Evolutionary conservation across 2,797 vertebrate species (phyloP), one percentile per base, ranked within the genome.

Genomic region (Labroides dimidiatus): DNA sequence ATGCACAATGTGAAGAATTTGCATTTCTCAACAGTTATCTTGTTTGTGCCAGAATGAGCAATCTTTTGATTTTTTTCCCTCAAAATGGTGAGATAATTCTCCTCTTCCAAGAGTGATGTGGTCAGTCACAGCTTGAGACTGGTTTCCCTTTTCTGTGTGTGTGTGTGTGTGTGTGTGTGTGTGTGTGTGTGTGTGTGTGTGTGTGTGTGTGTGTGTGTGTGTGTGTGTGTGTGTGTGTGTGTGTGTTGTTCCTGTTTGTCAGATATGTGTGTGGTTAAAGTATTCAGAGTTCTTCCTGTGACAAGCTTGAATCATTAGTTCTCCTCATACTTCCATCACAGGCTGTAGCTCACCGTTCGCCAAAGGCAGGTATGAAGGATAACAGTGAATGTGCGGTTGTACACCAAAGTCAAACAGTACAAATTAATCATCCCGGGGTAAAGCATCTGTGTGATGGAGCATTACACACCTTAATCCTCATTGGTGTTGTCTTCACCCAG

Each of bases 1-100:
- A 93, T 86, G 82, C 89, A 85, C 83, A 89, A 86, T 88, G 76
- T 87, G 88, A 90, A 87, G 80, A 85, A 91, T 92, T 92, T 69
- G 78, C 84, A 91, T 93, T 91, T 92, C 86, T 89, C 80, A 79
- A 59, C 73, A 87, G 81, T 85, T 87, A 87, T 91, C 85, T 90
- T 92, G 82, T 90, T 92, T 87, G 73, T 87, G 84, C 86, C 88
- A 88, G 85, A 80, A 82, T 87, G 85, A 89, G 86, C 84, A 91
- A 90, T 92, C 91, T 91, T 82, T 82, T 78, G 74, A 68, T 50
- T 71, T 81, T 81, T 50, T 59, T 55, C 17, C 21, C 8, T 68
- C 20, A 67, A 49, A 79, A 80, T 71, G 51, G 66, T 72, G 72
- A 78, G 69, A 86, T 75, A 75, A 84, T 80, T 78, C 17, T 55